phyloP scores from a whole-genome alignment of 1,140 invertebrate species.

The Heliconius hewitsoni region DNA sequence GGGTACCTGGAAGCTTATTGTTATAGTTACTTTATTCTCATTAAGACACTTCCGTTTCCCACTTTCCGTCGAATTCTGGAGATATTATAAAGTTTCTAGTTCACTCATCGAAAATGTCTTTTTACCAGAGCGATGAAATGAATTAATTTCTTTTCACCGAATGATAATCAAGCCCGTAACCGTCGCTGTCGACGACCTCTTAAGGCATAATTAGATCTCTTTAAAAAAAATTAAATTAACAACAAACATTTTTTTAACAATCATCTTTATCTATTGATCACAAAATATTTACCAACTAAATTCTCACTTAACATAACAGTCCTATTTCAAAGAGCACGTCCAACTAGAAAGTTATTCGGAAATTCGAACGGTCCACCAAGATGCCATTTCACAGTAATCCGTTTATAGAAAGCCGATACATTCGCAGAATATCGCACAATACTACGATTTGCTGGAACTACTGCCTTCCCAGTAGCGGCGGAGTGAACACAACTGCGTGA shows the following conservation, averaged over 20 bases:
- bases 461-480: conserved; percentile 39
- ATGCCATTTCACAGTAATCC: conserved; percentile 37
- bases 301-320: neutral
- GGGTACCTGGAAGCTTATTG: too few relatives aligned
- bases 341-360: conserved; percentile 34
- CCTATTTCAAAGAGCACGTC: neutral
- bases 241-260: neutral
- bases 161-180: too few relatives aligned
- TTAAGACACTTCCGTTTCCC: too few relatives aligned
- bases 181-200: too few relatives aligned
- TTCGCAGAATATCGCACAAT: conserved; percentile 46
- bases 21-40: too few relatives aligned
- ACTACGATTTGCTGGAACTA: conserved; percentile 41
- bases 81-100: too few relatives aligned
- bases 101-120: too few relatives aligned
- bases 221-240: neutral
- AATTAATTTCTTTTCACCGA: too few relatives aligned
- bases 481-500: conserved; percentile 5
- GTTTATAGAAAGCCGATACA: conserved; percentile 41
- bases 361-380: conserved; percentile 29
- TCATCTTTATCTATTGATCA: too few relatives aligned
- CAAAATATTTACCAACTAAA: neutral
- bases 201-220: too few relatives aligned
- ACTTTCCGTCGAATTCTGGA: too few relatives aligned
- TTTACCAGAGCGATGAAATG: too few relatives aligned